A percentile compares a stretch with the other conserved stretches of the same genome.
Conservation (phyloP, 2,113 vertebrate species). For the Tauraco erythrolophus region DNA sequence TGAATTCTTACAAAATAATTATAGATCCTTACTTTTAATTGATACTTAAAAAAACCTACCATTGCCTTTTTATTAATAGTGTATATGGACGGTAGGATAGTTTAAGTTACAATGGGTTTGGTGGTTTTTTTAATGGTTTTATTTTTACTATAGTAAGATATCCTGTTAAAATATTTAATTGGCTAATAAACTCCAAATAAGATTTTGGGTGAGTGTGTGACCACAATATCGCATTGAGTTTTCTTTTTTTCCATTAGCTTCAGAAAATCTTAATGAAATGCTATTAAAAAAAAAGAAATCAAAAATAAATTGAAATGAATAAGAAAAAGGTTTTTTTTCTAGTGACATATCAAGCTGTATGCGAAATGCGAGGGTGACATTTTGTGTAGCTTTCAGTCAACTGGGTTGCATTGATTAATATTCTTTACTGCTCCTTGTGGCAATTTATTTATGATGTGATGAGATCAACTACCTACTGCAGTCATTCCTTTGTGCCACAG, state of each 20-base stretch:
- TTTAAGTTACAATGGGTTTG: background rate
- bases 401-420: background rate
- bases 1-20: slow-evolving; percentile 6
- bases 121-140: accelerated
- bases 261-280: background rate
- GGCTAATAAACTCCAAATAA: background rate
- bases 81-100: background rate
- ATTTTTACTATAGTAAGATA: background rate
- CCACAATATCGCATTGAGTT: background rate
- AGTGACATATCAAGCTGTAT: background rate
- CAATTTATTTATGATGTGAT: background rate
- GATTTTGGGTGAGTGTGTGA: background rate
- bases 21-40: slow-evolving; percentile 7
- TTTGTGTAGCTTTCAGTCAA: background rate
- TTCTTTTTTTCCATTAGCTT: background rate
- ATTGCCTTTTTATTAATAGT: background rate
- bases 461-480: background rate
- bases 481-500: background rate
- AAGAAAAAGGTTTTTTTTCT: background rate
- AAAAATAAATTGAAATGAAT: background rate
- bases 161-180: background rate
- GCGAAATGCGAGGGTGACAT: background rate
- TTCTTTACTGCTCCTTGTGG: background rate
- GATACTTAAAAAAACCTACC: background rate
- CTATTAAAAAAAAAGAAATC: background rate